phyloP scores from a whole-genome alignment of 2,113 vertebrate species.

The Aldabrachelys gigantea region DNA sequence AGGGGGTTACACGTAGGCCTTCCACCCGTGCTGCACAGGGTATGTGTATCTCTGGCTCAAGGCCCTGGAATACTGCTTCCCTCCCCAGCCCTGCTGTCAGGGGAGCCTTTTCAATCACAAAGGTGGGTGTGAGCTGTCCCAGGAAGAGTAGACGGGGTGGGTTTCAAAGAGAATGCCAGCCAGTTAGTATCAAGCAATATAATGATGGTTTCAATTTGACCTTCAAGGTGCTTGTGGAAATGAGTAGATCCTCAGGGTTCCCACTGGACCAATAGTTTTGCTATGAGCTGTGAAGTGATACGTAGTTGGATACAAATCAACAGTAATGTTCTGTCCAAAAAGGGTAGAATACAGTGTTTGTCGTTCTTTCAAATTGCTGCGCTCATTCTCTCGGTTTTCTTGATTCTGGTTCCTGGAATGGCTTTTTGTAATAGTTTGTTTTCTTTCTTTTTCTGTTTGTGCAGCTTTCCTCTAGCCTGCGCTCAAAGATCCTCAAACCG shows the following conservation, averaged over 20 bases:
- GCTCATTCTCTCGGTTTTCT: not conserved
- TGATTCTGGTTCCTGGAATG: not conserved
- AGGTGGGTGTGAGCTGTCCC: not conserved
- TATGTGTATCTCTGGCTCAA: not conserved
- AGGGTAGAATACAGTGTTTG: not conserved
- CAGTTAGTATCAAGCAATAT: not conserved
- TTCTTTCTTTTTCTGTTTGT: not conserved
- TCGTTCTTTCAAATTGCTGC: not conserved
- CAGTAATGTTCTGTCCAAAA: not conserved
- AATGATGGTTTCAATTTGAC: not conserved
- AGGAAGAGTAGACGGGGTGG: not conserved
- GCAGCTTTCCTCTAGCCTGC: slow-evolving; percentile 86
- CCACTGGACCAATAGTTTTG: not conserved
- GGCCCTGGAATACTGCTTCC: not conserved
- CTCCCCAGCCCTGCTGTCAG: not conserved
- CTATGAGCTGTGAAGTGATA: not conserved
- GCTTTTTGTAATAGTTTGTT: not conserved
- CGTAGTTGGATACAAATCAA: not conserved
- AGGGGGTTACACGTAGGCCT: not conserved
- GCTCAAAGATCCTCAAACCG: slow-evolving; percentile 88
- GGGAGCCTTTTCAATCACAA: not conserved
- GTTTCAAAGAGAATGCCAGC: not conserved
- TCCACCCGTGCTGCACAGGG: not conserved
- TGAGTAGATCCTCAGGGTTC: not conserved
- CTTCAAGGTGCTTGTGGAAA: not conserved